Percentiles rank a stretch among this genome's conserved stretches.
Conservation (phyloP, 2,888 invertebrate genomes). For the Limenitis camilla region DNA sequence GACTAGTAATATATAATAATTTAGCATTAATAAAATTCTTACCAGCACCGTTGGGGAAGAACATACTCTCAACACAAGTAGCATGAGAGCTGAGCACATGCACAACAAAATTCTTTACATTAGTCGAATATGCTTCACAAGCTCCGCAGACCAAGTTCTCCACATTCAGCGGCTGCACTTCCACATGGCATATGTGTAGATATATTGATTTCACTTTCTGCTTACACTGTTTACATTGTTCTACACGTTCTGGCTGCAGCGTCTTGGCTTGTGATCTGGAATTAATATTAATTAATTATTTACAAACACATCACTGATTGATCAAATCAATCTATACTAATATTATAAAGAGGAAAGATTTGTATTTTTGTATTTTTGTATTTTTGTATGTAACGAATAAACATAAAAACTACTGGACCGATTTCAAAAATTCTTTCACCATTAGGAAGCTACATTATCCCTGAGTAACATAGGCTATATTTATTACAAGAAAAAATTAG, state of each 20-base stretch:
- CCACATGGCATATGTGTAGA: slow-evolving; percentile 16
- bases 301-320: neutral
- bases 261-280: slow-evolving; percentile 26
- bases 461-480: too few relatives aligned
- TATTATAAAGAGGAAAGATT: too few relatives aligned
- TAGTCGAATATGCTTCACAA: slow-evolving; percentile 26
- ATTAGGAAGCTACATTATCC: too few relatives aligned
- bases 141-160: slow-evolving; percentile 12
- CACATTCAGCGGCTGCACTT: neutral
- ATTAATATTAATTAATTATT: slow-evolving; percentile 30
- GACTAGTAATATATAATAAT: too few relatives aligned
- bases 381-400: too few relatives aligned
- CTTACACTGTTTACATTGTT: slow-evolving; percentile 34
- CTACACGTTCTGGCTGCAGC: slow-evolving; percentile 41
- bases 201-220: slow-evolving; percentile 20
- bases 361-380: too few relatives aligned
- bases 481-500: too few relatives aligned
- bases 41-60: slow-evolving; percentile 41
- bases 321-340: too few relatives aligned
- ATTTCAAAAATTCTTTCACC: too few relatives aligned
- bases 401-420: too few relatives aligned
- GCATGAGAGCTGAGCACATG: slow-evolving; percentile 42
- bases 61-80: slow-evolving; percentile 37
- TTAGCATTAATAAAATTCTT: slow-evolving; percentile 16
- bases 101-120: slow-evolving; percentile 34